Conservation (phyloP, 2,797 vertebrate genomes). For the Allobates femoralis region DNA sequence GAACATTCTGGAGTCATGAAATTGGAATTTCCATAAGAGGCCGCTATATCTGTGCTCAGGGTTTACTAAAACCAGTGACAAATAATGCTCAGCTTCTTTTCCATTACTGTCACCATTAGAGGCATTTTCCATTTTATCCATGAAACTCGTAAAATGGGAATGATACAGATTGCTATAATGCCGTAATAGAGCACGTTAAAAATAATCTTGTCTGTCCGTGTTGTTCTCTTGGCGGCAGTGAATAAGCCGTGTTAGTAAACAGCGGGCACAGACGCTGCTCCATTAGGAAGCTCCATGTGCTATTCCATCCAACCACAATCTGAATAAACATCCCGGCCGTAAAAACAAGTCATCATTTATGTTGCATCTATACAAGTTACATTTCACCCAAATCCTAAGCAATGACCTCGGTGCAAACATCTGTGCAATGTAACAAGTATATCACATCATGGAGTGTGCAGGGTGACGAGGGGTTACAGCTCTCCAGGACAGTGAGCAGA, state of each 20-base stretch:
- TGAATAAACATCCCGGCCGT: constrained; percentile 10
- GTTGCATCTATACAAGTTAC: not conserved
- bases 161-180: not conserved
- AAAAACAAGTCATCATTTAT: not conserved
- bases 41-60: not conserved
- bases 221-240: not conserved
- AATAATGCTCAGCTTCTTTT: not conserved
- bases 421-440: not conserved
- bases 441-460: not conserved
- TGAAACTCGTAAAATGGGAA: not conserved
- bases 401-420: not conserved
- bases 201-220: not conserved
- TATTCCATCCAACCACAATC: constrained; percentile 10
- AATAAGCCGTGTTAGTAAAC: not conserved
- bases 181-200: not conserved
- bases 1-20: constrained; percentile 13
- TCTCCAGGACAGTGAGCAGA: no score
- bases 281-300: constrained; percentile 13
- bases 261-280: constrained; percentile 3
- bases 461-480: not conserved
- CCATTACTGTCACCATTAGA: constrained; percentile 20
- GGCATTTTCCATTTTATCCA: constrained; percentile 3
- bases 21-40: constrained; percentile 20
- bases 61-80: not conserved
- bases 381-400: not conserved